These are phyloP conservation scores for Diachasmimorpha longicaudata DNA, from an alignment of 1,140 invertebrate species.

Conservation along the genomic window DNA sequence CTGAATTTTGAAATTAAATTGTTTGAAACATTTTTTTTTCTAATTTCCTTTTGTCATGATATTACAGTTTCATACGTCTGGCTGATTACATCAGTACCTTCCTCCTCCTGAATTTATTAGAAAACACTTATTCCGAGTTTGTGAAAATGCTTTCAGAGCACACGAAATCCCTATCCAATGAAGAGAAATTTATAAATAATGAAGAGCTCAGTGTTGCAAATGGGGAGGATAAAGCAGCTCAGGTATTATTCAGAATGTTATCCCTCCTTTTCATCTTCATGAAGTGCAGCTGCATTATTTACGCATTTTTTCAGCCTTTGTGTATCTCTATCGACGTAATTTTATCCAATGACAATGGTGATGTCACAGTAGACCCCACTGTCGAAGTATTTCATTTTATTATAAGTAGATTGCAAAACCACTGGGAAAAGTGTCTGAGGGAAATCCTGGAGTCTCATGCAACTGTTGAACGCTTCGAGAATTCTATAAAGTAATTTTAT, in stretches of 20 bases:
- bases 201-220: slow-evolving; percentile 25
- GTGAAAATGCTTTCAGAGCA: slow-evolving; percentile 68
- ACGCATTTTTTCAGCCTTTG: slow-evolving; percentile 29
- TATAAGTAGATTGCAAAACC: slow-evolving; percentile 62
- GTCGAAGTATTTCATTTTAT: slow-evolving; percentile 62
- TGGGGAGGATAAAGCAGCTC: slow-evolving; percentile 1
- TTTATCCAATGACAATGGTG: slow-evolving; percentile 52
- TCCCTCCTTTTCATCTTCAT: no score
- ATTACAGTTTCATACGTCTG: slow-evolving; percentile 76
- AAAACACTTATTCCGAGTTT: slow-evolving; percentile 70
- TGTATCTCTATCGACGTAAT: slow-evolving; percentile 66
- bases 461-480: slow-evolving; percentile 61
- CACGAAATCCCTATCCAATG: slow-evolving; percentile 65
- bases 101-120: slow-evolving; percentile 71
- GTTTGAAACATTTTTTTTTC: no score
- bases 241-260: slow-evolving; percentile 22
- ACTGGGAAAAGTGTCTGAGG: slow-evolving; percentile 67
- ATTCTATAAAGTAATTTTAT: slow-evolving; percentile 61
- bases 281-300: no score
- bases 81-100: slow-evolving; percentile 76
- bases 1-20: no score
- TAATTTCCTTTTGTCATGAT: no score
- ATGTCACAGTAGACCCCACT: slow-evolving; percentile 65
- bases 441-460: slow-evolving; percentile 66
- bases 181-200: slow-evolving; percentile 37